Evolutionary conservation across 2,888 invertebrate genomes (phyloP).

Genomic region (Stegophylla sp.): DNA sequence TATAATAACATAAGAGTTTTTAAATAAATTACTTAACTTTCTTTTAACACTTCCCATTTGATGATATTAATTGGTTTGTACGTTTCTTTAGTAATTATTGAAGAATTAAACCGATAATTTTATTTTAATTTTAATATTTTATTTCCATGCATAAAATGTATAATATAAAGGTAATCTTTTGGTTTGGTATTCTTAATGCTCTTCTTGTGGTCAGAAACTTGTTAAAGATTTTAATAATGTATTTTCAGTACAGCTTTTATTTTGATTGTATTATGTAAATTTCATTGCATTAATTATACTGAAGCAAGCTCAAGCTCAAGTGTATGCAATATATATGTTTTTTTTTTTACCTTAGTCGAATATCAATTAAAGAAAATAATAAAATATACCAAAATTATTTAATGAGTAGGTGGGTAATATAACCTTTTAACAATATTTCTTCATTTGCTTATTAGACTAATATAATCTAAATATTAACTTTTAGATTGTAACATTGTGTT

Average conservation of each 20-base stretch:
- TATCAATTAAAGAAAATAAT: conserved; percentile 15
- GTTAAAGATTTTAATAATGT: conserved; percentile 8
- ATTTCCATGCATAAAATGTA: conserved; percentile 3
- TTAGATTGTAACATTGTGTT: background rate
- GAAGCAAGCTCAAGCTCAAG: conserved; percentile 45
- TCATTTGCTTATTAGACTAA: background rate
- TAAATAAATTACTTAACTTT: conserved; percentile 14
- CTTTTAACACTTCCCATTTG: conserved; percentile 18
- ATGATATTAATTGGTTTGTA: background rate
- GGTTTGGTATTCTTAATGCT: conserved; percentile 12
- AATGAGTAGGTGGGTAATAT: background rate
- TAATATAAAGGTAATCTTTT: background rate
- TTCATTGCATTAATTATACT: no score
- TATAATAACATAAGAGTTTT: background rate
- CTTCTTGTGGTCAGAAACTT: background rate
- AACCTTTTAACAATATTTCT: background rate
- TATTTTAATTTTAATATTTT: conserved; percentile 18
- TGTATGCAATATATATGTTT: conserved; percentile 27
- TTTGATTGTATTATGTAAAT: conserved; percentile 5
- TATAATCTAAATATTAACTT: conserved; percentile 10
- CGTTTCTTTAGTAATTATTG: background rate
- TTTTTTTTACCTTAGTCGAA: conserved; percentile 13
- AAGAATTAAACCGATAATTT: background rate
- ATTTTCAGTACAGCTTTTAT: conserved; percentile 11
- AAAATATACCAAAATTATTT: background rate